Base-by-base conservation (phyloP, 2,888 invertebrate species). In the Epinotia nisella region DNA sequence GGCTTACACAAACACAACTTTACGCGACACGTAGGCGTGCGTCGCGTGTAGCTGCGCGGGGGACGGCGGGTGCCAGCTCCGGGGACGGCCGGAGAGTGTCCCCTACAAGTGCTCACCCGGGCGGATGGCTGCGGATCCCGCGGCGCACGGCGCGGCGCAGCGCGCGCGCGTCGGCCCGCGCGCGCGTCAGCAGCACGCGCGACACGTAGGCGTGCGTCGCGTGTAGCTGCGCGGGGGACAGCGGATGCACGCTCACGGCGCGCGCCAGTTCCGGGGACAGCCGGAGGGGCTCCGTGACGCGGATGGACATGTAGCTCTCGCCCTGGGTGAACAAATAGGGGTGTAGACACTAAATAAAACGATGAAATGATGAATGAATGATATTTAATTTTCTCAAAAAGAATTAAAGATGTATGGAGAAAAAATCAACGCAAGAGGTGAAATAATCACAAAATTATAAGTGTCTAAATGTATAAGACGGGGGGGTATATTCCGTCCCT, bases 171-270 rank as follows among this genome's bases (percentile, higher is more conserved):
- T 75, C 72, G 15, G 21, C 64, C 61, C 53, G 64, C n/a, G 71
- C 66, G 56, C 89, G 85, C 76, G 90, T 77, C 1, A 71, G 68
- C 73, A 53, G 35, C 74, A 75, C 96, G 90, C 95, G 93, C 10
- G 96, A 94, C 80, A 96, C 95, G 85, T 96, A 96, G 1, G 96
- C 95, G 86, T 97, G 97, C 72, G 97, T 92, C 75, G 95, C 94
- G 87, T 96, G 96, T 82, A 96, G 95, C 78, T 95, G 94, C 60
- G 92, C 91, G n/a, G 95, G 93, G 77, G 95, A 93, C 58, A 92
- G 85, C 53, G 97, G 96, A 87, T 94, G 94, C 65, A 96, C 94
- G 1, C 96, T 95, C 53, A 96, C 94, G 24, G 95, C 92, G 82
- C 94, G 94, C 51, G 93, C 93, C 75, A 94, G 87, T 70, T 82